Evolutionary conservation across 2,797 vertebrate genomes (phyloP).

Genomic region (Lutjanus argentimaculatus): DNA sequence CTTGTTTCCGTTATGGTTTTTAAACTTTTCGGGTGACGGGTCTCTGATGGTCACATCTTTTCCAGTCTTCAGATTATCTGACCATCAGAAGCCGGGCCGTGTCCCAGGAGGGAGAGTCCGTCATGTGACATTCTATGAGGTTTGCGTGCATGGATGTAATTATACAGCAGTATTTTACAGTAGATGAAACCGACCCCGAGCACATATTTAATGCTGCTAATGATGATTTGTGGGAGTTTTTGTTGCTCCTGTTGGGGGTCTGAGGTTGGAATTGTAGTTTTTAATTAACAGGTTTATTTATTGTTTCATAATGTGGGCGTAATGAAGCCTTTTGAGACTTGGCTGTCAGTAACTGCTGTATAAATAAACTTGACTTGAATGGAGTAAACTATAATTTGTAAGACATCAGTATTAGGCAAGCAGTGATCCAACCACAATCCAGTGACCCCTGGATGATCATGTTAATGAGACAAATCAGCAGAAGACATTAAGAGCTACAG

Average conservation of each 20-base stretch:
- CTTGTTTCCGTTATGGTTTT: not conserved
- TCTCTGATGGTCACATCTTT: conserved; percentile 10
- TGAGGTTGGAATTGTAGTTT: conserved; percentile 2
- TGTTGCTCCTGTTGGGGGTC: not conserved
- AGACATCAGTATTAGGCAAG: conserved; percentile 4
- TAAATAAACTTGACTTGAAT: conserved; percentile 7
- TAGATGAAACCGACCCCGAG: conserved; percentile 10
- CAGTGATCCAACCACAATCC: not conserved
- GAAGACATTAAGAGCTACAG: conserved; percentile 2
- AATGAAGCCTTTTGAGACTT: conserved; percentile 2
- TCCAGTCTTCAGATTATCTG: conserved; percentile 27
- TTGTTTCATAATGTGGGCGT: conserved; percentile 5
- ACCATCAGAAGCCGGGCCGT: conserved; percentile 33
- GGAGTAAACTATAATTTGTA: conserved; percentile 6
- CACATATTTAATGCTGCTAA: conserved; percentile 41
- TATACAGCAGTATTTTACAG: conserved; percentile 52
- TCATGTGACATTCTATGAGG: conserved; percentile 40
- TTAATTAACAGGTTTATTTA: conserved; percentile 1
- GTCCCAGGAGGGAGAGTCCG: conserved; percentile 37
- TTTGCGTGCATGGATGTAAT: conserved; percentile 68
- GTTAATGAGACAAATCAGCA: not conserved
- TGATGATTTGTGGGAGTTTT: conserved; percentile 19
- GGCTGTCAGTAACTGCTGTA: not conserved
- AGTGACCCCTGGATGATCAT: not conserved
- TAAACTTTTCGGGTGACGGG: not conserved